Percentiles rank a stretch among this genome's conserved stretches.
Evolutionary conservation across 2,797 vertebrate genomes (phyloP).

Genomic region (Hemibagrus guttatus): DNA sequence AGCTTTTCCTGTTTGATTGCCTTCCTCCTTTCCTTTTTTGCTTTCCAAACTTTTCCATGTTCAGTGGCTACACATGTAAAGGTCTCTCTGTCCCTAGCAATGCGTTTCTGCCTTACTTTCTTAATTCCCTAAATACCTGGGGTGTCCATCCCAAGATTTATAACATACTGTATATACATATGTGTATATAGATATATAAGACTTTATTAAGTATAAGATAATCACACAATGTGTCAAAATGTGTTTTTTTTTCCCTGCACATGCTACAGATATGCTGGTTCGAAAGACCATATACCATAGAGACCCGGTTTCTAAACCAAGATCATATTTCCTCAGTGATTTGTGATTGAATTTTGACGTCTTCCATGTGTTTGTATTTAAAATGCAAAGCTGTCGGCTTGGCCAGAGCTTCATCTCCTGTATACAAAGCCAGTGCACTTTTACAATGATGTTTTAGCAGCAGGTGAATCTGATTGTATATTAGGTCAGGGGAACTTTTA

Average conservation of each 20-base stretch:
- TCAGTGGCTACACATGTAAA: constrained; percentile 36
- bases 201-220: constrained; percentile 35
- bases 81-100: constrained; percentile 29
- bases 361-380: constrained; percentile 49
- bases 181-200: constrained; percentile 24
- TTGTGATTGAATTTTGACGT: constrained; percentile 43
- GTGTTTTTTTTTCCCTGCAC: constrained; percentile 31
- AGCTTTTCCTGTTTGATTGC: not conserved
- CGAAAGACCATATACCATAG: constrained; percentile 7
- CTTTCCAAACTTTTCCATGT: not conserved
- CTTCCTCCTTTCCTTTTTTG: not conserved
- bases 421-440: constrained; percentile 43
- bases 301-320: constrained; percentile 14
- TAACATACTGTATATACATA: constrained; percentile 29
- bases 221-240: constrained; percentile 36
- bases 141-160: constrained; percentile 27
- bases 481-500: constrained; percentile 41
- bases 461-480: constrained; percentile 33
- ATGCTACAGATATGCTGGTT: constrained; percentile 21
- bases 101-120: constrained; percentile 46
- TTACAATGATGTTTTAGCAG: constrained; percentile 10
- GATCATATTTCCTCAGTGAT: constrained; percentile 20
- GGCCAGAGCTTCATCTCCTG: constrained; percentile 32
- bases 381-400: constrained; percentile 48
- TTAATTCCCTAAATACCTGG: constrained; percentile 17